Percentiles rank a stretch among this genome's conserved stretches.
Conservation (phyloP, 2,888 invertebrate genomes). For the Plagodis pulveraria region DNA sequence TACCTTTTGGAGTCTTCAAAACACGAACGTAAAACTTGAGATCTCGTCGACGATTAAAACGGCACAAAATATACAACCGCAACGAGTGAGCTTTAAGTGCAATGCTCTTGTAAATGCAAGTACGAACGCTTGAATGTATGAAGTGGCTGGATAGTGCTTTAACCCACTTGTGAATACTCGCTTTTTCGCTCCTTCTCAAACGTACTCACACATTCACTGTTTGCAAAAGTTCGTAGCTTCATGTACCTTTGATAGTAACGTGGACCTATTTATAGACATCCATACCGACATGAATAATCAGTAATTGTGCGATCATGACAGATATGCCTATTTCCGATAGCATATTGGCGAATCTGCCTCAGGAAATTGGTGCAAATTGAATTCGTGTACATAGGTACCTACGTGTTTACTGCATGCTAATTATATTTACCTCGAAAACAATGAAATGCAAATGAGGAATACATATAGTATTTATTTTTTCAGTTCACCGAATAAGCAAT, state of each 20-base stretch:
- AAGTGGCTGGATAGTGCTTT: conserved; percentile 25
- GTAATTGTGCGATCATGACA: conserved; percentile 43
- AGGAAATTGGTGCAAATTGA: conserved; percentile 30
- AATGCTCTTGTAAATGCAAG: conserved; percentile 32
- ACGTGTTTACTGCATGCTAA: conserved; percentile 10
- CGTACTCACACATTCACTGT: conserved; percentile 1
- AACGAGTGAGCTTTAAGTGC: conserved; percentile 32
- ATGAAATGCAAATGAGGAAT: conserved; percentile 6
- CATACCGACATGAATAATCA: conserved; percentile 12
- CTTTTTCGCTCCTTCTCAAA: conserved; percentile 11
- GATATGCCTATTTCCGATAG: conserved; percentile 49
- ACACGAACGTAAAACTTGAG: conserved; percentile 9
- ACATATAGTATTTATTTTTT: conserved; percentile 5
- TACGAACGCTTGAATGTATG: conserved; percentile 26
- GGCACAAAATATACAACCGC: conserved; percentile 15
- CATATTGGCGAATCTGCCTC: conserved; percentile 51
- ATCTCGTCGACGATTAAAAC: conserved; percentile 22
- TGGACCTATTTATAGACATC: conserved; percentile 19
- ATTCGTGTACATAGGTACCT: conserved; percentile 9
- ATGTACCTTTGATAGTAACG: conserved; percentile 12
- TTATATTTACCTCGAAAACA: conserved; percentile 17
- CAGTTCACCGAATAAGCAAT: conserved; percentile 9
- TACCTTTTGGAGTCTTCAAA: conserved; percentile 11
- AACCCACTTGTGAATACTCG: conserved; percentile 23
- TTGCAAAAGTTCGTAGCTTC: conserved; percentile 20